Base-by-base conservation (phyloP, 2,888 invertebrate species). In the Harmothoe impar region DNA sequence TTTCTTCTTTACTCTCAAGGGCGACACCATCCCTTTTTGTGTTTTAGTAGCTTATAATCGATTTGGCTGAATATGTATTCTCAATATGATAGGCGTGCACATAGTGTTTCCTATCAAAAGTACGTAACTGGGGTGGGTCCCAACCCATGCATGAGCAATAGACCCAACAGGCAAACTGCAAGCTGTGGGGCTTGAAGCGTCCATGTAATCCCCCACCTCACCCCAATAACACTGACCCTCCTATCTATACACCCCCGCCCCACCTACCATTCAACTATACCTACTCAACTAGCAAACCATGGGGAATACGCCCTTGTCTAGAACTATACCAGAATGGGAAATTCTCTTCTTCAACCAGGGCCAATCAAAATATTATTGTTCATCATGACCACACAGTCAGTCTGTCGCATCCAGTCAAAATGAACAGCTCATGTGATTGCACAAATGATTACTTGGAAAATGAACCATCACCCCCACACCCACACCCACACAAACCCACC, bases 361-460 rank as follows among this genome's bases (percentile, higher is more conserved):
- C 62, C 62, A 62, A 62, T 62, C 62, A 62, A 62, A 62, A 20
- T 62, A 62, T 62, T 62, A 62, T 20, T 62, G 62, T 62, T 20
- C 62, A 62, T 62, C 62, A 62, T n/a, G 62, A n/a, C 62, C 62
- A 62, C 62, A n/a, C 62, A 43, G 43, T 43, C 43, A 43, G 43
- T 43, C 62, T 62, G 23, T 62, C 10, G 23, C 23, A 62, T 62
- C 62, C n/a, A 62, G 62, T n/a, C 62, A 62, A n/a, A n/a, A 20
- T 62, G 62, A 62, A 62, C n/a, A 62, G 62, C n/a, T 3, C 29
- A 7, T 25, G 3, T 78, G 78, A 78, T 78, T 78, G 35, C 78
- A 33, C 20, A 78, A 78, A 78, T 78, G 78, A 78, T 78, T 78
- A 35, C 78, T 33, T 78, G n/a, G 78, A 78, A 78, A 78, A 35